phyloP scores from a whole-genome alignment of 2,888 invertebrate species.

The Melolontha melolontha region DNA sequence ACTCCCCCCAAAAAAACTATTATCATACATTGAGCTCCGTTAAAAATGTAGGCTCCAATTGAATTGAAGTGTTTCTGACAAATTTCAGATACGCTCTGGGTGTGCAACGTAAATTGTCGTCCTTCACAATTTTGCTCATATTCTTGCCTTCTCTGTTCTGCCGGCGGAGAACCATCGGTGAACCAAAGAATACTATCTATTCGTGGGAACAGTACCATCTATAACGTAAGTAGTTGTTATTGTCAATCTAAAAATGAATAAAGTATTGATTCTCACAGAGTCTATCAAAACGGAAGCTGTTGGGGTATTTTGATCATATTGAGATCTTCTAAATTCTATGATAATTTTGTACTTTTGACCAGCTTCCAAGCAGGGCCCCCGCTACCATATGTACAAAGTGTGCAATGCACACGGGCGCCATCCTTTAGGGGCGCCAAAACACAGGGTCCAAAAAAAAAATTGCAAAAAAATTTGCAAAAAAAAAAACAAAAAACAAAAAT shows the following conservation, averaged over 20 bases:
- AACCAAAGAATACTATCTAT: conserved; percentile 85
- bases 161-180: conserved; percentile 72
- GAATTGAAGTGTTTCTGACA: conserved; percentile 88
- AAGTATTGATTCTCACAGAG: conserved; percentile 73
- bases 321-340: conserved; percentile 85
- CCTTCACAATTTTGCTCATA: conserved; percentile 77
- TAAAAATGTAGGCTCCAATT: conserved; percentile 86
- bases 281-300: conserved; percentile 93
- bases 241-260: not conserved
- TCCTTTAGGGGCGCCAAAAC: too few species aligned
- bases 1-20: conserved; percentile 9
- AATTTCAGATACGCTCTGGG: conserved; percentile 77
- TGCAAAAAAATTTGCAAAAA: too few species aligned
- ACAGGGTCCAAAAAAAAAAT: too few species aligned
- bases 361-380: too few species aligned
- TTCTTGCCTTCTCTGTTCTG: conserved; percentile 79
- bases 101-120: conserved; percentile 73
- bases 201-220: conserved; percentile 86
- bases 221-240: conserved; percentile 48
- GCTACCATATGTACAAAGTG: too few species aligned
- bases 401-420: too few species aligned
- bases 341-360: conserved; percentile 87
- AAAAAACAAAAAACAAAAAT: too few species aligned
- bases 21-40: conserved; percentile 80
- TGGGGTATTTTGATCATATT: conserved; percentile 76